Base-by-base conservation (phyloP, 37 sponge, comb jelly and placozoan genomes). In the Hormiphora californensis region DNA sequence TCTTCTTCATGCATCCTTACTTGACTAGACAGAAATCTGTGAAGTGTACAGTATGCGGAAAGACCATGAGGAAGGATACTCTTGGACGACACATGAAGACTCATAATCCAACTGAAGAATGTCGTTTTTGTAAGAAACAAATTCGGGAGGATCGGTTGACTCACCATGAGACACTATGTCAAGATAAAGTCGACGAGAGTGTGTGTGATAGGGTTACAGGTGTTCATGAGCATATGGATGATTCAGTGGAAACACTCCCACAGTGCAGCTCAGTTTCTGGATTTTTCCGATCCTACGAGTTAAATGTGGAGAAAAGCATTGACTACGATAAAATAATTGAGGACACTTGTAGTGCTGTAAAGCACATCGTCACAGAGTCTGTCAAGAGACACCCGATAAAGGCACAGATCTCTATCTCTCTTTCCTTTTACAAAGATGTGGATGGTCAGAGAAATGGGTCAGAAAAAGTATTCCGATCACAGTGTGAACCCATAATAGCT, bases 201-300 rank as follows among this genome's bases (percentile, higher is more conserved):
- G 0, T 40, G 5, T 73, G 81, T 28, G 43, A 73, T 73, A 43
- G 81, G 17, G 11, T 9, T 2, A 5, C 12, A 21, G 68, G 68
- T 9, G 68, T 65, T 65, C 39, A 35, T 35, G 35, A 65, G 39
- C 68, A 65, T 19, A 23, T n/a, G 1, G 68, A 28, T 31, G 36
- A 4, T n/a, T n/a, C n/a, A n/a, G n/a, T n/a, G n/a, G n/a, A n/a
- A n/a, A n/a, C n/a, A n/a, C n/a, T n/a, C 11, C 39, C 36, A 65
- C 27, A 65, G 7, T 73, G 46, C 38, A 73, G 81, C 46, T 27
- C 81, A 32, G 35, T 73, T 0, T 73, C 81, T 40, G 81, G 81
- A 0, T 40, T 23, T 19, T 73, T 73, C 38, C 40, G 22, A 33
- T 43, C 5, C 32, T 73, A 43, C 25, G 23, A 41, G 17, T 46